Conservation (phyloP, 1,140 invertebrate genomes). For the Drosophila melanica region DNA sequence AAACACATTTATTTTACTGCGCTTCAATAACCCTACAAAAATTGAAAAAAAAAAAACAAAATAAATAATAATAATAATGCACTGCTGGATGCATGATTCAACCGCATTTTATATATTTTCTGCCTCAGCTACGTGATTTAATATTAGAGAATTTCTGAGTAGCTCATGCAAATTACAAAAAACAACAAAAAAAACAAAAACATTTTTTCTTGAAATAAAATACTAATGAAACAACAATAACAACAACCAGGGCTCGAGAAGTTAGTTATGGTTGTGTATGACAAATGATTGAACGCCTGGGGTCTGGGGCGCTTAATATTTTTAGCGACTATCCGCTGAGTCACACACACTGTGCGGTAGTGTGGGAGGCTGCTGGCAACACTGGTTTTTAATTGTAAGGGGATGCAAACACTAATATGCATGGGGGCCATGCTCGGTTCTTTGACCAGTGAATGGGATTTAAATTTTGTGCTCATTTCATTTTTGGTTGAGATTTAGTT, state of each 20-base stretch:
- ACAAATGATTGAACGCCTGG: slow-evolving; percentile 18
- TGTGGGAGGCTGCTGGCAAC: too few relatives aligned
- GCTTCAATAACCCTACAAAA: slow-evolving; percentile 8
- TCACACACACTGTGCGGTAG: slow-evolving; percentile 6
- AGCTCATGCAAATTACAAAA: slow-evolving; percentile 22
- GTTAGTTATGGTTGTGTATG: slow-evolving; percentile 10
- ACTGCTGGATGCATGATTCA: slow-evolving; percentile 23
- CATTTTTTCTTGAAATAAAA: slow-evolving; percentile 5
- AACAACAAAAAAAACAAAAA: background rate
- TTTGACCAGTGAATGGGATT: slow-evolving; percentile 2
- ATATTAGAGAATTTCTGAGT: slow-evolving; percentile 19
- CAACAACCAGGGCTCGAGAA: background rate
- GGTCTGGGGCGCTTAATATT: slow-evolving; percentile 14
- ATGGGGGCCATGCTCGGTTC: slow-evolving; percentile 1
- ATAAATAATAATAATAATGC: background rate
- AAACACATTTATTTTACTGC: slow-evolving; percentile 5
- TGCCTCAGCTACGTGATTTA: slow-evolving; percentile 32
- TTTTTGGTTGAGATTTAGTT: background rate
- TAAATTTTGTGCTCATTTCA: background rate
- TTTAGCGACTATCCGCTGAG: slow-evolving; percentile 21
- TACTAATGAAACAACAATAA: background rate
- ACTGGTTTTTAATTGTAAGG: background rate
- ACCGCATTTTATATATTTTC: slow-evolving; percentile 8
- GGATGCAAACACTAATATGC: background rate
- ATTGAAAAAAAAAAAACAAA: slow-evolving; percentile 6